A percentile compares a stretch with the other conserved stretches of the same genome.
These are phyloP conservation scores for Actenoides hombroni DNA, from an alignment of 2,113 vertebrate genomes.

Conservation along the genomic window DNA sequence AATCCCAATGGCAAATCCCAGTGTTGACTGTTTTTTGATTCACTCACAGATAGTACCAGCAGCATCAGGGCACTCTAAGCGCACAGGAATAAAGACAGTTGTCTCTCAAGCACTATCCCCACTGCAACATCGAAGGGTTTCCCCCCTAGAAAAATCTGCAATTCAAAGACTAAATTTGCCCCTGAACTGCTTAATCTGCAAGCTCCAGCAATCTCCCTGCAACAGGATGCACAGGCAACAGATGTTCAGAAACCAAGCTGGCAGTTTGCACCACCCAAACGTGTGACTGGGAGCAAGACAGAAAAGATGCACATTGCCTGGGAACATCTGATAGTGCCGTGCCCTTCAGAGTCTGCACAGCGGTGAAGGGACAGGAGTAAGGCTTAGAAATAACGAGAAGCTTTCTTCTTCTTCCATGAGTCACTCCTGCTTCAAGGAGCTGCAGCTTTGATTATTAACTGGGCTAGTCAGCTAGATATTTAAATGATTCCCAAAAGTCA, in stretches of 20 bases:
- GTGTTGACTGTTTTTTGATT: rapidly evolving
- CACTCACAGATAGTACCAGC: neutral
- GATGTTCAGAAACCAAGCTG: neutral
- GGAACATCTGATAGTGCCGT: slow-evolving; percentile 23
- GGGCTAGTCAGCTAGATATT: slow-evolving; percentile 65
- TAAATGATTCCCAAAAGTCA: slow-evolving; percentile 72
- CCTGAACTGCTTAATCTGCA: slow-evolving; percentile 16
- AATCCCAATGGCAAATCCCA: neutral
- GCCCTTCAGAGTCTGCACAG: slow-evolving; percentile 23
- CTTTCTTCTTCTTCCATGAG: slow-evolving; percentile 34
- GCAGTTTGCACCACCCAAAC: neutral
- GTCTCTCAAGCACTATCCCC: neutral
- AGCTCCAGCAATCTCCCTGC: neutral
- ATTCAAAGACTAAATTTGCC: slow-evolving; percentile 32
- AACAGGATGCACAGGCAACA: neutral
- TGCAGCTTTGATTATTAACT: slow-evolving; percentile 64
- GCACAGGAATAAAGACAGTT: neutral
- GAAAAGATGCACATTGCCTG: slow-evolving; percentile 13
- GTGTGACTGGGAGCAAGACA: neutral
- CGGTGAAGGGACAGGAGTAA: neutral
- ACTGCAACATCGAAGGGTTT: neutral
- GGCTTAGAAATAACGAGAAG: slow-evolving; percentile 45
- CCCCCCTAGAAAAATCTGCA: neutral
- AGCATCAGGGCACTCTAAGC: neutral
- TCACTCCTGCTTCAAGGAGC: slow-evolving; percentile 58